phyloP scores from a whole-genome alignment of 2,888 invertebrate species.

The Resseliella maxima region DNA sequence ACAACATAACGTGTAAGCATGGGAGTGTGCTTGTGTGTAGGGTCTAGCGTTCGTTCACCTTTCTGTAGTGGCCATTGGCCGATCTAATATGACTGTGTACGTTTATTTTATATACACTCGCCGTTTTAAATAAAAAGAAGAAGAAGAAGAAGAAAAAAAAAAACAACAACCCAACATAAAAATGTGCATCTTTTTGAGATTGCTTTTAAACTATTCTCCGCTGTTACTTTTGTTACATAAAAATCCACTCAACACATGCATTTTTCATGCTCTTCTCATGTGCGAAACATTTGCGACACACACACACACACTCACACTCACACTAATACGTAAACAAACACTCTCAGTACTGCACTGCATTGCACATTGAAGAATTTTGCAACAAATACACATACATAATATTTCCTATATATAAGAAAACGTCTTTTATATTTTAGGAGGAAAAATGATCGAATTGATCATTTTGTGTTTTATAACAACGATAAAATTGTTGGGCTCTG shows the following conservation, averaged over 20 bases:
- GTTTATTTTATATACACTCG: conserved; percentile 17
- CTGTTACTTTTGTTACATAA: conserved; percentile 23
- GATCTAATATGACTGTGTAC: conserved; percentile 60
- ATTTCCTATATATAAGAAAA: no score
- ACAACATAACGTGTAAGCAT: background rate
- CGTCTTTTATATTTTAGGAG: background rate
- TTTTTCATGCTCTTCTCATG: background rate
- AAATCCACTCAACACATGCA: background rate
- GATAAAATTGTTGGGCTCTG: no score
- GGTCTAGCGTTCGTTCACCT: conserved; percentile 63
- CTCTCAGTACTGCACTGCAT: no score
- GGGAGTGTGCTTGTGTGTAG: conserved; percentile 60
- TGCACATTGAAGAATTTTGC: no score
- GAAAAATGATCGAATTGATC: no score
- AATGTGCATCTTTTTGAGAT: conserved; percentile 50
- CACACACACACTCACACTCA: no score
- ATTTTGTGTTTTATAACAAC: no score
- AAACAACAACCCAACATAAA: background rate
- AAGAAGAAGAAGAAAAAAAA: no score
- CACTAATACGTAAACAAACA: no score
- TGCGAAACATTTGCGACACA: background rate
- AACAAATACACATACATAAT: no score
- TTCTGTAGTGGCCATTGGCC: conserved; percentile 62
- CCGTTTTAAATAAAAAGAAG: background rate
- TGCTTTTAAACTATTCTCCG: background rate